Evolutionary conservation across 2,113 vertebrate genomes (phyloP), one percentile per base, ranked within the genome.

Genomic region (Lepidothrix coronata): DNA sequence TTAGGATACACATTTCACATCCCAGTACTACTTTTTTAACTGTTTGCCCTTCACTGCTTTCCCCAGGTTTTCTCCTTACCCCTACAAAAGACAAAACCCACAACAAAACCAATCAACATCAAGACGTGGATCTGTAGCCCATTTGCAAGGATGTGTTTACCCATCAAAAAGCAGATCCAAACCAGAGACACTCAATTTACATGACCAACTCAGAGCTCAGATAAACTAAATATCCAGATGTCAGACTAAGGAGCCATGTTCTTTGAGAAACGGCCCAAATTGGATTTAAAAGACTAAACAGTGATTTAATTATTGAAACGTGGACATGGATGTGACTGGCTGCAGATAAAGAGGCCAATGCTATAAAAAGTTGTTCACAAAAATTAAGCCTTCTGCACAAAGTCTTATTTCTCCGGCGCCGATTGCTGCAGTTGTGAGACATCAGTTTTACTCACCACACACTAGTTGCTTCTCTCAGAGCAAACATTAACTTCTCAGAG

Each of bases 181-280:
- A 84, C 15, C 89, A 97, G 91, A 91, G 39, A 83, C 46, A 21
- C 8, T 61, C 57, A 63, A 85, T 90, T 95, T 86, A 90, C 27
- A 41, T 33, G 33, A 86, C 24, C 55, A 80, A 8, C 15, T 82
- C 65, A 37, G 65, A 90, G 27, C 78, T 57, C 43, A 28, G 59
- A 84, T 52, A 67, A 91, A 72, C 57, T 51, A 79, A 94, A 80
- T 43, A 92, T 21, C 76, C 77, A 85, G 80, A 91, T 57, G 55
- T 44, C 54, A 79, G 37, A 28, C 66, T 55, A 87, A 89, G 63
- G 66, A 92, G 37, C 33, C 59, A 25, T 16, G 37, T 39, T 65
- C 70, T 89, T 94, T 87, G 49, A 85, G 77, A 94, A 81, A 70
- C 2, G 19, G 52, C 14, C 51, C 58, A 77, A 92, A 92, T 12